Conservation (phyloP, 2,797 vertebrate genomes). For the Remorina albescens region DNA sequence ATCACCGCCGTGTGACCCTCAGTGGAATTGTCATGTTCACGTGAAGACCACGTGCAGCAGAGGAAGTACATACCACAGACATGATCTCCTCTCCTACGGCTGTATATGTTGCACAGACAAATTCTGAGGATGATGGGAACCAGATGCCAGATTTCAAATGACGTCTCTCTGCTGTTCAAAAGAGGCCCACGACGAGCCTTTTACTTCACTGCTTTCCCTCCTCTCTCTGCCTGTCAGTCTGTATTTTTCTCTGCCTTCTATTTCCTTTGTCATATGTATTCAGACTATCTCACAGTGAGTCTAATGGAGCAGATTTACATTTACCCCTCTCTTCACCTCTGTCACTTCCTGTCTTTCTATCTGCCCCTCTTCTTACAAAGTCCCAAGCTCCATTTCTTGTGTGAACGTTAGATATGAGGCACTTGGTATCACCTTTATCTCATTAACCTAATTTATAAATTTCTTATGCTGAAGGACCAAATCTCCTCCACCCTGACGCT, state of each 20-base stretch:
- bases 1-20: conserved; percentile 55
- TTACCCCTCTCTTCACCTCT: conserved; percentile 3
- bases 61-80: conserved; percentile 78
- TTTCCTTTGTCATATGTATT: conserved; percentile 12
- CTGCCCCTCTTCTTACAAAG: not conserved
- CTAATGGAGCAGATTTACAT: conserved; percentile 16
- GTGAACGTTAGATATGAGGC: conserved; percentile 7
- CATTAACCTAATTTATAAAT: conserved; percentile 18
- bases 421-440: conserved; percentile 5
- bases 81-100: conserved; percentile 73
- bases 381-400: conserved; percentile 14
- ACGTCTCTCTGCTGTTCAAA: conserved; percentile 61
- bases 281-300: conserved; percentile 8
- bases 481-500: conserved; percentile 9
- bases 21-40: conserved; percentile 48
- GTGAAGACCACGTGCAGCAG: conserved; percentile 63
- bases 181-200: conserved; percentile 35
- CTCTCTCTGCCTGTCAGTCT: conserved; percentile 37
- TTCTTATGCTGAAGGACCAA: conserved; percentile 22
- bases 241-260: conserved; percentile 30
- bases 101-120: conserved; percentile 71
- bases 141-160: conserved; percentile 76
- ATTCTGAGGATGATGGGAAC: conserved; percentile 72
- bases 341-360: not conserved
- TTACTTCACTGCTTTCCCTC: conserved; percentile 21